Base-by-base conservation (phyloP, 2,888 invertebrate species). In the Acronicta alni region DNA sequence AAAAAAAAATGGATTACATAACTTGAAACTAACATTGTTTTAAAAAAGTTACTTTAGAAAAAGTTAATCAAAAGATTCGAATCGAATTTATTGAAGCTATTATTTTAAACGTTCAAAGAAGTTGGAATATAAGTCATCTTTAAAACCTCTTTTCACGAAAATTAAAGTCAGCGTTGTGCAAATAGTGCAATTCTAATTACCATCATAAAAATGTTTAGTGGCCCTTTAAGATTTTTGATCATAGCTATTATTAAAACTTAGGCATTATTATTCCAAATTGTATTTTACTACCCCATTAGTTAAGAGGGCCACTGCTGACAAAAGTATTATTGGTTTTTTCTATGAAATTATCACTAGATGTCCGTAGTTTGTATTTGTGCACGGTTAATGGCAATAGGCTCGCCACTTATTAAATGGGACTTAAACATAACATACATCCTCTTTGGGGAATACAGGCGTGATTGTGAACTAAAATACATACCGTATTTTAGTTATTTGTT, bases 101-200 rank as follows among this genome's bases (percentile, higher is more conserved):
- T 32, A 14, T 20, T 59, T 35, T 9, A n/a, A 43, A 43, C 4
- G 23, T 43, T 26, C 4, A 9, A 15, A 10, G 7, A 26, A 4
- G 8, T 42, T n/a, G 8, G 9, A 23, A 23, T 15, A 43, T 43
- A n/a, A 43, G 8, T 9, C 10, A 35, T 42, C 35, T 66, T 1
- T 32, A 14, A 42, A 46, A 45, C 15, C 17, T 18, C 17, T 17
- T 43, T 57, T 39, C 16, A 32, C 0, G n/a, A 52, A 16, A 47
- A 44, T 35, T 64, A 23, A 44, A 23, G 17, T 12, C 44, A 53
- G 0, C 47, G 44, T 14, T 58, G 39, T 37, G 39, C 30, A 44
- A 47, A 47, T 44, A 51, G n/a, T 53, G 47, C 43, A 47, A 37
- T 47, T 64, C 52, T 67, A 67, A 67, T 60, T n/a, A 18, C 30